Base-by-base conservation (phyloP, 2,888 invertebrate species). In the Lycaena phlaeas region DNA sequence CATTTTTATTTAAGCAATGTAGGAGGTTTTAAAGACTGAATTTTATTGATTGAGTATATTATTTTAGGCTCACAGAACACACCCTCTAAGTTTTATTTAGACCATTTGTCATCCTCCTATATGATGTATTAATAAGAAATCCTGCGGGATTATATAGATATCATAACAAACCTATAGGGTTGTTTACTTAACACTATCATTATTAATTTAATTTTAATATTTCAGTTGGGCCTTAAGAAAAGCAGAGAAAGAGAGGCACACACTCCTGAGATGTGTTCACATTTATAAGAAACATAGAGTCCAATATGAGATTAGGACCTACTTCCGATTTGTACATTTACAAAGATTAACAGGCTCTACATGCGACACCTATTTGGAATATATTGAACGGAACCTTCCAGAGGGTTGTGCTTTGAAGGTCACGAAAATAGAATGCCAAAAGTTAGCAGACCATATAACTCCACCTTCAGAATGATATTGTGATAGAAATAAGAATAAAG, bases 331-430 rank as follows among this genome's bases (percentile, higher is more conserved):
- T 59, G 85, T 97, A 60, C 90, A 93, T 57, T 88, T 97, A 17
- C 89, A 92, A 56, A 87, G 92, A 57, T 64, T 99, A 7, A 99
- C 99, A 0, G 97, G 96, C 1, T 97, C 97, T 2, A 99, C 98
- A 7, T 92, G 97, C 36, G 95, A 95, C 52, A 98, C 98, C 6
- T 94, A 94, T 66, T 76, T 99, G 39, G 99, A 99, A 79, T 99
- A 99, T 68, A 89, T 98, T 43, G 92, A 99, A 71, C 87, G 98
- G 56, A 98, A 98, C 85, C 86, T 99, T 40, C 99, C 99, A 0
- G 99, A 99, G 86, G 98, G 98, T 27, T 94, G 98, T 49, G 95
- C 95, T 2, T 88, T 99, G 70, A 96, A 96, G 86, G 91, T 93
- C 1, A 93, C 94, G 1, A 94, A 91, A 85, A 89, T 93, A 7